These are phyloP conservation scores for Odontomyia ornata DNA, from an alignment of 2,888 invertebrate genomes.

Conservation along the genomic window DNA sequence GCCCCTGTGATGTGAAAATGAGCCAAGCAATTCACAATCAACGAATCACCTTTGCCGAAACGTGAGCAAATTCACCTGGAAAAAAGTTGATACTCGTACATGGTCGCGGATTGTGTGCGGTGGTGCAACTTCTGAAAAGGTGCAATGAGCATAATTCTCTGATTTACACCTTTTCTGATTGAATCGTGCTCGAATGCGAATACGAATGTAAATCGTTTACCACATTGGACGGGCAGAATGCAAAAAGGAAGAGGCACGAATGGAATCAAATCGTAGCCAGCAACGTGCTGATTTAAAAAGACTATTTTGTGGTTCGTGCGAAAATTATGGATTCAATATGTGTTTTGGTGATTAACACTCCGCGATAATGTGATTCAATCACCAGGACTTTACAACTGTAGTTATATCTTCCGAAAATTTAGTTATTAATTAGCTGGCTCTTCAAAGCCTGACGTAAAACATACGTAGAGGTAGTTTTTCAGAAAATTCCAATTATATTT, in stretches of 20 bases:
- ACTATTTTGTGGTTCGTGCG: not conserved
- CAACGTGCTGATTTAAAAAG: not conserved
- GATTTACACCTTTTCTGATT: constrained; percentile 46
- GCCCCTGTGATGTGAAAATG: constrained; percentile 22
- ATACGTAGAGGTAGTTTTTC: too few species aligned
- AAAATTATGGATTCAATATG: not conserved
- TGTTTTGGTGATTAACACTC: too few species aligned
- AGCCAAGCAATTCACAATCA: constrained; percentile 15
- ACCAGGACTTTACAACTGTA: too few species aligned
- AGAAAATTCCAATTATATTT: too few species aligned
- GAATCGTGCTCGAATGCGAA: constrained; percentile 40
- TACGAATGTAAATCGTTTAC: constrained; percentile 27
- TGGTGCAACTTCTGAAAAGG: constrained; percentile 39
- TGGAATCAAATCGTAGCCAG: not conserved
- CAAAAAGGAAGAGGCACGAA: not conserved
- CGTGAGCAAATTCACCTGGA: constrained; percentile 24
- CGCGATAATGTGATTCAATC: too few species aligned
- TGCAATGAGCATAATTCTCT: constrained; percentile 45
- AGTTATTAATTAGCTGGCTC: too few species aligned
- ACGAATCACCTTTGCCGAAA: constrained; percentile 8
- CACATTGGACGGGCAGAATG: not conserved
- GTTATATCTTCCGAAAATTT: too few species aligned
- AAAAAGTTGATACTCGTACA: not conserved
- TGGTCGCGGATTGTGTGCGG: not conserved
- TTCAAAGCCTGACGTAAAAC: too few species aligned